Evolutionary conservation across 2,888 invertebrate species (phyloP).

Genomic region (Dilophus febrilis): DNA sequence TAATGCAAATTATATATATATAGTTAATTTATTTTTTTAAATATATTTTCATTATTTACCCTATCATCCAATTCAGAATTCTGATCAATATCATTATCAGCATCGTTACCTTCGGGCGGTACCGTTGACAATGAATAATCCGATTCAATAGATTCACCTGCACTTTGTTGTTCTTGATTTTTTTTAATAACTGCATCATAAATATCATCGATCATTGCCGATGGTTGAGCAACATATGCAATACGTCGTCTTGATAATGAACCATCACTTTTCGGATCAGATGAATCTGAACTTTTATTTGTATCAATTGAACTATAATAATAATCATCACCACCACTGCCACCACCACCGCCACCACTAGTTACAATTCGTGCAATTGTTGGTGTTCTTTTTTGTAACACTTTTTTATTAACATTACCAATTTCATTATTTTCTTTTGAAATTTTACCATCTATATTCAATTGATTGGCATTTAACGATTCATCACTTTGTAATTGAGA

Average conservation of each 20-base stretch:
- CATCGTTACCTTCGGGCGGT: neutral
- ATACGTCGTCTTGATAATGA: constrained; percentile 30
- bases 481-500: too few species aligned
- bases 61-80: neutral
- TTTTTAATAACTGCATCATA: constrained; percentile 33
- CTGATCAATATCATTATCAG: neutral
- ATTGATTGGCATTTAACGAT: too few species aligned
- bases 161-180: constrained; percentile 22
- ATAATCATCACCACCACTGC: constrained; percentile 8
- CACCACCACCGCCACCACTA: neutral
- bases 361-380: neutral
- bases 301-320: constrained; percentile 13
- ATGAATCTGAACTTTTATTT: constrained; percentile 16
- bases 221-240: constrained; percentile 37
- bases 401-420: too few species aligned
- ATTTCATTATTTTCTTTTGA: too few species aligned
- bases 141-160: constrained; percentile 19
- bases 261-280: constrained; percentile 25
- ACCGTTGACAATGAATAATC: constrained; percentile 32
- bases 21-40: too few species aligned
- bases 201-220: constrained; percentile 23
- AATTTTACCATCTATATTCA: too few species aligned
- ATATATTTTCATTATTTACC: neutral
- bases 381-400: too few species aligned
- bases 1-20: too few species aligned